phyloP scores from a whole-genome alignment of 2,113 vertebrate genomes.

The Chaetodon auriga region DNA sequence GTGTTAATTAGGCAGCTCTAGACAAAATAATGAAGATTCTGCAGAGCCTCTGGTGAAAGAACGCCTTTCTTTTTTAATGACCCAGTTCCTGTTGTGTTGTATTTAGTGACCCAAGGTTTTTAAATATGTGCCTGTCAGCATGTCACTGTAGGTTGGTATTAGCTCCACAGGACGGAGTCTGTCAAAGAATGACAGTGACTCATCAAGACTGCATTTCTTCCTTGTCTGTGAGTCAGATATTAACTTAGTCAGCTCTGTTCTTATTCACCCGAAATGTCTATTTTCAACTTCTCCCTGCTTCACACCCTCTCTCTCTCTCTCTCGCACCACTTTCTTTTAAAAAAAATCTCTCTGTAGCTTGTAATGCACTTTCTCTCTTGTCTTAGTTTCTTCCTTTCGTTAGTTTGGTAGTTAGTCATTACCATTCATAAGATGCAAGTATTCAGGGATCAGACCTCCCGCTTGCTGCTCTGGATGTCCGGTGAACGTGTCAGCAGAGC shows the following conservation, averaged over 20 bases:
- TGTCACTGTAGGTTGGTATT: slow-evolving; percentile 7
- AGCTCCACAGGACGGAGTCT: slow-evolving; percentile 26
- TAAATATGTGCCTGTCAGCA: slow-evolving; percentile 1
- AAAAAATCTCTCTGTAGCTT: background rate
- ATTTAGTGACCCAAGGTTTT: slow-evolving; percentile 5
- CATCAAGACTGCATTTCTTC: background rate
- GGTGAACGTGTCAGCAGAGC: slow-evolving; percentile 7
- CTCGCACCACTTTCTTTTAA: background rate
- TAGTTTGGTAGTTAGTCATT: slow-evolving; percentile 27
- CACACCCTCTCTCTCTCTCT: background rate
- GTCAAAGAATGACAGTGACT: slow-evolving; percentile 34
- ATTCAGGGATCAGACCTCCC: slow-evolving; percentile 27
- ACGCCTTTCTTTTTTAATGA: background rate
- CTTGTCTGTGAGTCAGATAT: slow-evolving; percentile 13
- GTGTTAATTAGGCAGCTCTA: slow-evolving; percentile 5
- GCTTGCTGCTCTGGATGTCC: slow-evolving; percentile 29
- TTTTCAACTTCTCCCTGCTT: background rate
- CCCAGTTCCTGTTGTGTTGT: background rate
- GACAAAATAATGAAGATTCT: slow-evolving; percentile 21
- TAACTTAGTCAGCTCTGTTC: background rate
- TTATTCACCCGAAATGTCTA: slow-evolving; percentile 2
- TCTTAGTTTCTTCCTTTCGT: background rate
- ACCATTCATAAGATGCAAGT: slow-evolving; percentile 25
- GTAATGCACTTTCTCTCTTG: background rate
- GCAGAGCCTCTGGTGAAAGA: background rate